phyloP scores from a whole-genome alignment of 2,113 vertebrate genomes.

The Phalacrocorax brasilianus region DNA sequence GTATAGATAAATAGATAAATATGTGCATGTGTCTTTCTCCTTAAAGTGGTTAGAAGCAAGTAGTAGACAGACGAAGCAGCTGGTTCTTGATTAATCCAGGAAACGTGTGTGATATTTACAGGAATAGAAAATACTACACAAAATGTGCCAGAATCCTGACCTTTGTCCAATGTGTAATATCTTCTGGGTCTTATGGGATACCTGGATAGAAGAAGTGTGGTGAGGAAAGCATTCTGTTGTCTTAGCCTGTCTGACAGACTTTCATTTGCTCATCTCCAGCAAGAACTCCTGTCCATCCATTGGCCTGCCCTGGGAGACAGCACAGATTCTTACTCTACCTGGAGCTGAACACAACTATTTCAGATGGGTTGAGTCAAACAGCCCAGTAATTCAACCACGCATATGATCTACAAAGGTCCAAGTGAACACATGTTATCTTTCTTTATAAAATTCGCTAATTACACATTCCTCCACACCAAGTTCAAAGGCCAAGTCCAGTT shows the following conservation, averaged over 20 bases:
- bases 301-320: background rate
- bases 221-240: background rate
- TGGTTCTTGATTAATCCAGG: background rate
- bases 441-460: background rate
- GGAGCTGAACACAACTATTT: background rate
- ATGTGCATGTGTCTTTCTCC: accelerated
- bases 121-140: background rate
- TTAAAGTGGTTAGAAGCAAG: background rate
- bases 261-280: background rate
- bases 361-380: background rate
- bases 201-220: background rate
- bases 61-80: background rate
- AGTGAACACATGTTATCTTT: background rate
- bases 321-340: background rate
- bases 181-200: background rate
- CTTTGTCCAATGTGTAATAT: background rate
- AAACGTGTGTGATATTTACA: background rate
- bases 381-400: background rate
- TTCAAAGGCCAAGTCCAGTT: background rate
- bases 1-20: background rate
- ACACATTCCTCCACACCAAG: background rate
- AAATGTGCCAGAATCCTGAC: background rate
- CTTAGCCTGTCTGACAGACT: background rate
- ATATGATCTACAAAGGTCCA: background rate
- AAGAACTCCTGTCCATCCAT: background rate